A percentile compares a stretch with the other conserved stretches of the same genome.
phyloP scores from a whole-genome alignment of 2,888 invertebrate species.

The Erpobdella octoculata region DNA sequence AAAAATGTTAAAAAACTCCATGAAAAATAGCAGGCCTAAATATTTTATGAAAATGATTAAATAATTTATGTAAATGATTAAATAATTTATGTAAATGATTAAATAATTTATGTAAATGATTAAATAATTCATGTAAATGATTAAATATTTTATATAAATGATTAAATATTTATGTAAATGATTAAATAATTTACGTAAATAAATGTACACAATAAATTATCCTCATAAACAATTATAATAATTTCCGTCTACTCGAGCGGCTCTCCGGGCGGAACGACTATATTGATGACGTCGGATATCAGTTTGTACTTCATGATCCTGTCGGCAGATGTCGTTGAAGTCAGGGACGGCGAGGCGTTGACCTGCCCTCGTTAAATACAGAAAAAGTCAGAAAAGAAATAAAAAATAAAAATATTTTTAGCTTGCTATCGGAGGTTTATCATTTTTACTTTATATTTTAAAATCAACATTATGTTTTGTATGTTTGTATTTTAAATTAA shows the following conservation, averaged over 20 bases:
- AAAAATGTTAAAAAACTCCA: not conserved
- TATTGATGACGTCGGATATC: slow-evolving; percentile 81
- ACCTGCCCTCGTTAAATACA: slow-evolving; percentile 59
- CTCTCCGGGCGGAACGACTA: slow-evolving; percentile 79
- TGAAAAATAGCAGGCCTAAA: not conserved
- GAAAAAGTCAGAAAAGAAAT: too few species aligned
- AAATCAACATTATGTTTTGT: too few species aligned
- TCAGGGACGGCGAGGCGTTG: slow-evolving; percentile 88
- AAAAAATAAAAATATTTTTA: too few species aligned
- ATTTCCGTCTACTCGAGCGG: slow-evolving; percentile 78
- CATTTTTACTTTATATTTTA: too few species aligned
- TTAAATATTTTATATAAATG: not conserved
- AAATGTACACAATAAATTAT: not conserved
- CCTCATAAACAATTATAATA: not conserved
- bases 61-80: not conserved
- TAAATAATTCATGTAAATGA: not conserved
- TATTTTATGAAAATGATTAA: not conserved
- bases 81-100: not conserved
- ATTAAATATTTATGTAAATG: not conserved
- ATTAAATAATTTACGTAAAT: not conserved
- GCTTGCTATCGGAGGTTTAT: too few species aligned
- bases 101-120: not conserved
- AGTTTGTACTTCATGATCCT: slow-evolving; percentile 85
- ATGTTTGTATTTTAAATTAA: too few species aligned
- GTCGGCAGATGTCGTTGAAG: slow-evolving; percentile 87